Conservation (phyloP, 2,113 vertebrate species). For the Mellivora capensis region DNA sequence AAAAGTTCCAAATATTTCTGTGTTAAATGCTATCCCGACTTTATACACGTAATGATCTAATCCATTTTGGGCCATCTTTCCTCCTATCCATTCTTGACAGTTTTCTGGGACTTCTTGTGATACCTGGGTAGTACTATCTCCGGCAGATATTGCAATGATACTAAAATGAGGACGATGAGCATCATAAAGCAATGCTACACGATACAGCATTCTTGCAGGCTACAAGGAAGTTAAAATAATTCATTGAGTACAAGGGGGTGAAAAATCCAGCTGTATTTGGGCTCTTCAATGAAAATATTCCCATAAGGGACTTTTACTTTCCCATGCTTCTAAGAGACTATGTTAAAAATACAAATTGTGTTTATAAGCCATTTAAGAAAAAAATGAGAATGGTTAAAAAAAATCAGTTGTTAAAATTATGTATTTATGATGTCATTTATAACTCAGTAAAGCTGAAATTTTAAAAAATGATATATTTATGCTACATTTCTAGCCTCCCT, state of each 20-base stretch:
- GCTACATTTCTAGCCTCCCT: neutral
- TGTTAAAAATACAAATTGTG: constrained; percentile 51
- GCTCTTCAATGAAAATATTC: constrained; percentile 60
- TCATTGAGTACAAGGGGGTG: constrained; percentile 56
- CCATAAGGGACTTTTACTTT: constrained; percentile 46
- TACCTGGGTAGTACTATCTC: constrained; percentile 87
- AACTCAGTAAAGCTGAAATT: neutral
- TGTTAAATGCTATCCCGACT: constrained; percentile 95
- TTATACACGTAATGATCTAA: constrained; percentile 96
- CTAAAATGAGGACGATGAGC: constrained; percentile 98
- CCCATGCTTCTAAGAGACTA: constrained; percentile 45
- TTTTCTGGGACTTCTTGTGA: constrained; percentile 90
- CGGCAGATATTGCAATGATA: constrained; percentile 93
- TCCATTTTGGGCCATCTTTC: constrained; percentile 90
- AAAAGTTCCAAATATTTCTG: constrained; percentile 99
- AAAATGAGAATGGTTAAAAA: neutral
- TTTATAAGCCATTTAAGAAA: constrained; percentile 28
- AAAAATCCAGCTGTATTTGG: constrained; percentile 55
- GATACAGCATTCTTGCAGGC: constrained; percentile 94
- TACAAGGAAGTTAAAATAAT: constrained; percentile 77
- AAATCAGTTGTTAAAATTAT: constrained; percentile 36
- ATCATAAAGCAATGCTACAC: constrained; percentile 97
- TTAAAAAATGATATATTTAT: neutral
- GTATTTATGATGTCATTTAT: neutral
- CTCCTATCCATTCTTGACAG: constrained; percentile 97